Evolutionary conservation across 2,888 invertebrate genomes (phyloP).

Genomic region (Malacosoma neustria): DNA sequence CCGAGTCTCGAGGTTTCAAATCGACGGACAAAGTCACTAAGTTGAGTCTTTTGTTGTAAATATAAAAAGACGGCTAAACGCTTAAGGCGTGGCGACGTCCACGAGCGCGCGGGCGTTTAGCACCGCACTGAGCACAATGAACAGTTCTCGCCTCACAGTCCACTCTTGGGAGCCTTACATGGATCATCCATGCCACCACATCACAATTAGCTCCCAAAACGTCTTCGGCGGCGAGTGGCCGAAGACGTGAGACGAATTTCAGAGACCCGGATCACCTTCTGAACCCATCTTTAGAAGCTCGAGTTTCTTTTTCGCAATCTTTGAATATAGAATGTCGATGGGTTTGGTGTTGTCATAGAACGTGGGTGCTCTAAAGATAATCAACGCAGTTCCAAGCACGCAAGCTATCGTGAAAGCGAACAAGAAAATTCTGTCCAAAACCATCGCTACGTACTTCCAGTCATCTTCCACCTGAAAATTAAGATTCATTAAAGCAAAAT

Average conservation of each 20-base stretch:
- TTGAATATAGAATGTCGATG: conserved; percentile 92
- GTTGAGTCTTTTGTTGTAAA: conserved; percentile 39
- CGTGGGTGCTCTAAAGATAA: conserved; percentile 92
- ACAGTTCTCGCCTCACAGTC: conserved; percentile 60
- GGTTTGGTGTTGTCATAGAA: conserved; percentile 93
- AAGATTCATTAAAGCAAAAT: conserved; percentile 3
- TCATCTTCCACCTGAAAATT: conserved; percentile 90
- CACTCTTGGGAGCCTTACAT: conserved; percentile 58
- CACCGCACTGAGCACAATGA: conserved; percentile 63
- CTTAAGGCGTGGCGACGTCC: conserved; percentile 49
- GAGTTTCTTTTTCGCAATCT: conserved; percentile 93
- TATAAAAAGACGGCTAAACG: conserved; percentile 69
- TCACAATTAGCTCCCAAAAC: conserved; percentile 74
- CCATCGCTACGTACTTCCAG: conserved; percentile 98
- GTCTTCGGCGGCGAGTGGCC: conserved; percentile 81
- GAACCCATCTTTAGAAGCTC: conserved; percentile 91
- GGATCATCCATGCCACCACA: conserved; percentile 75
- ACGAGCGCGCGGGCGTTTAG: conserved; percentile 55
- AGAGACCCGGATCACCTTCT: conserved; percentile 79
- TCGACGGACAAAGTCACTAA: conserved; percentile 61
- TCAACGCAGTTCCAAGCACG: conserved; percentile 90
- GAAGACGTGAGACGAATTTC: conserved; percentile 80
- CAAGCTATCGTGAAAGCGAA: conserved; percentile 97
- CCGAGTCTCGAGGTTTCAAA: conserved; percentile 41
- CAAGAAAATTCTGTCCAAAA: conserved; percentile 95